Evolutionary conservation across 35 echinoderm and acorn worm genomes (phyloP).

Genomic region (Apostichopus californicus): DNA sequence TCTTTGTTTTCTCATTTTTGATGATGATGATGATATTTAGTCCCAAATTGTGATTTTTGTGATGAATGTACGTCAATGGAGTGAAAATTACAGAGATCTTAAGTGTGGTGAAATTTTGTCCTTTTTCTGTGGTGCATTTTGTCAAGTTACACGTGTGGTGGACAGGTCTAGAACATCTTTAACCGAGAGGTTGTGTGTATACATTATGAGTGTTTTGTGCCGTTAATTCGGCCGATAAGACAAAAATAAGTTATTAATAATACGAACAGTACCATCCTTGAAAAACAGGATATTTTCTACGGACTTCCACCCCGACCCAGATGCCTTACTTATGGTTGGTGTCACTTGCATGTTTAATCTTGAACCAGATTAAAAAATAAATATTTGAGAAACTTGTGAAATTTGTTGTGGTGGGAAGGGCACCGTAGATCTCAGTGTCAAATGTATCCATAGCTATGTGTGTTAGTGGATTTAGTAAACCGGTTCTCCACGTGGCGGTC

Average conservation of each 20-base stretch:
- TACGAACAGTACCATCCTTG: slow-evolving; percentile 47
- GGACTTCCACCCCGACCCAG: slow-evolving; percentile 53
- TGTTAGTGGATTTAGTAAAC: slow-evolving; percentile 20
- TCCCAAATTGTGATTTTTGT: slow-evolving; percentile 60
- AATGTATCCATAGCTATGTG: slow-evolving; percentile 41
- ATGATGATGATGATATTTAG: slow-evolving; percentile 17
- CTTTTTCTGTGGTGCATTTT: slow-evolving; percentile 28
- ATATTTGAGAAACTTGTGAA: slow-evolving; percentile 55
- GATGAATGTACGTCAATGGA: slow-evolving; percentile 44
- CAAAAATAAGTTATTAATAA: slow-evolving; percentile 41
- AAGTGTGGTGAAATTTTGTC: slow-evolving; percentile 51
- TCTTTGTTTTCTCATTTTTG: too few species aligned
- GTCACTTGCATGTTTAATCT: slow-evolving; percentile 33
- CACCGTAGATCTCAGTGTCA: slow-evolving; percentile 37
- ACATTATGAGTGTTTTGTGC: slow-evolving; percentile 30
- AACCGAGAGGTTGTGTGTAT: background rate
- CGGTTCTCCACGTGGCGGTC: slow-evolving; percentile 28
- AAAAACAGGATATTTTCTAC: slow-evolving; percentile 15
- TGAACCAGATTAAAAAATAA: slow-evolving; percentile 2
- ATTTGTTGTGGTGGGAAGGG: slow-evolving; percentile 30
- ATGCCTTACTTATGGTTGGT: slow-evolving; percentile 54
- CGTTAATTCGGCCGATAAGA: background rate
- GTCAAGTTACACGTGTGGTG: slow-evolving; percentile 23
- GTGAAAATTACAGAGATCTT: slow-evolving; percentile 9
- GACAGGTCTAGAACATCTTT: slow-evolving; percentile 24